Percentiles rank a stretch among this genome's conserved stretches.
Evolutionary conservation across 2,888 invertebrate species (phyloP).

Genomic region (Campaea margaritaria): DNA sequence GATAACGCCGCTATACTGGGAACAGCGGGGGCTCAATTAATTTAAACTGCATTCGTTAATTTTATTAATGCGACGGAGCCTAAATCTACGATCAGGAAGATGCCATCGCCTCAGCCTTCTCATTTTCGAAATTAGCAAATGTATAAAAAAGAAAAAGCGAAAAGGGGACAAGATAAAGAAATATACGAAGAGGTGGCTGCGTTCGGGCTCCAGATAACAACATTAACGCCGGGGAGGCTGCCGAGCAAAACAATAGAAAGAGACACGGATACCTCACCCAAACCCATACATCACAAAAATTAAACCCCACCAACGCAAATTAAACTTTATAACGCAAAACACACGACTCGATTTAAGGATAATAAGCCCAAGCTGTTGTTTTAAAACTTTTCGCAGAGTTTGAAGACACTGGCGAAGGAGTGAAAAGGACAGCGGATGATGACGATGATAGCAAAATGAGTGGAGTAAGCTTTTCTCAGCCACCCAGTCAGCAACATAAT

Average conservation of each 20-base stretch:
- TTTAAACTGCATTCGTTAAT: slow-evolving; percentile 82
- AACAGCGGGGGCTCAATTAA: slow-evolving; percentile 76
- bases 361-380: slow-evolving; percentile 21
- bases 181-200: slow-evolving; percentile 84
- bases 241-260: slow-evolving; percentile 75
- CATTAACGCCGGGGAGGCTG: slow-evolving; percentile 82
- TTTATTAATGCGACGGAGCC: slow-evolving; percentile 79
- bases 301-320: slow-evolving; percentile 30
- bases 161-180: slow-evolving; percentile 84
- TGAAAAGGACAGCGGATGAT: slow-evolving; percentile 74
- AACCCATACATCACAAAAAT: slow-evolving; percentile 42
- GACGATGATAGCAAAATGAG: slow-evolving; percentile 82
- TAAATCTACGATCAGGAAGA: slow-evolving; percentile 80
- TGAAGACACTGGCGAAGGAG: slow-evolving; percentile 52
- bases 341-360: slow-evolving; percentile 34
- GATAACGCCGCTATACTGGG: slow-evolving; percentile 63
- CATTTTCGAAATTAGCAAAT: slow-evolving; percentile 85
- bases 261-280: slow-evolving; percentile 56
- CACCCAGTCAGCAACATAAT: slow-evolving; percentile 86
- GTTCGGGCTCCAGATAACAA: slow-evolving; percentile 82
- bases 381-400: slow-evolving; percentile 18
- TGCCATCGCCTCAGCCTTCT: slow-evolving; percentile 79
- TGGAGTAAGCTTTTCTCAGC: slow-evolving; percentile 85
- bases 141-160: slow-evolving; percentile 77
- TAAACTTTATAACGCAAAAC: slow-evolving; percentile 25